Conservation (phyloP, 2,888 invertebrate genomes). For the Lacanobia wlatinum region DNA sequence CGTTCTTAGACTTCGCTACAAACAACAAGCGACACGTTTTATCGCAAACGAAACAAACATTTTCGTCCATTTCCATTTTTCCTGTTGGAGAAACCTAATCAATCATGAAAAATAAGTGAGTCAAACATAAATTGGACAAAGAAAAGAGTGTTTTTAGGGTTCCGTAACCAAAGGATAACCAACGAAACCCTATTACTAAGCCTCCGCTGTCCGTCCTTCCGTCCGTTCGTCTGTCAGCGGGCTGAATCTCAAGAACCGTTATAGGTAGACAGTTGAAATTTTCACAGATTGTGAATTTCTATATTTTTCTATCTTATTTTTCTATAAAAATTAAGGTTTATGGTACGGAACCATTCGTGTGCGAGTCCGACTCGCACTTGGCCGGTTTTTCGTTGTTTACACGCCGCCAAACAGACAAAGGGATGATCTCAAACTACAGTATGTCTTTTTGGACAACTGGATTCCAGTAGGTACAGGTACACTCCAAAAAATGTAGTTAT, state of each 20-base stretch:
- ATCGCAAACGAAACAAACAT: constrained; percentile 2
- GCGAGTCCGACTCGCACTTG: too few species aligned
- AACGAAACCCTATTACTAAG: too few species aligned
- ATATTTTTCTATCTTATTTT: too few species aligned
- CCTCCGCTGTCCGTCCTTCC: too few species aligned
- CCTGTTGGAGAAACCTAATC: neutral
- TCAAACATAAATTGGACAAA: constrained; percentile 11
- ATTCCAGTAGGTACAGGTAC: neutral
- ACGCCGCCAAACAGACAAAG: neutral
- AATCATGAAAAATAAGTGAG: constrained; percentile 9
- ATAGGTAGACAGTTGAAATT: too few species aligned
- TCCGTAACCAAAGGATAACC: too few species aligned
- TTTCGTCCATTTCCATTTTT: neutral
- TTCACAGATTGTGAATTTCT: too few species aligned
- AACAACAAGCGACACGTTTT: neutral
- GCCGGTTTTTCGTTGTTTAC: neutral
- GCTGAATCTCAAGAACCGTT: too few species aligned
- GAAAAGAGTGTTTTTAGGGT: neutral
- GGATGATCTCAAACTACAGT: neutral
- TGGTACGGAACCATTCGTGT: too few species aligned
- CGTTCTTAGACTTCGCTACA: neutral
- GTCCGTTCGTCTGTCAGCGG: too few species aligned
- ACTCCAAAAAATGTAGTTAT: neutral
- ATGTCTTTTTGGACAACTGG: neutral
- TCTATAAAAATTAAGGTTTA: too few species aligned